Evolutionary conservation across 2,797 vertebrate species (phyloP), one percentile per base, ranked within the genome.

Genomic region (Dendrocincla fuliginosa): DNA sequence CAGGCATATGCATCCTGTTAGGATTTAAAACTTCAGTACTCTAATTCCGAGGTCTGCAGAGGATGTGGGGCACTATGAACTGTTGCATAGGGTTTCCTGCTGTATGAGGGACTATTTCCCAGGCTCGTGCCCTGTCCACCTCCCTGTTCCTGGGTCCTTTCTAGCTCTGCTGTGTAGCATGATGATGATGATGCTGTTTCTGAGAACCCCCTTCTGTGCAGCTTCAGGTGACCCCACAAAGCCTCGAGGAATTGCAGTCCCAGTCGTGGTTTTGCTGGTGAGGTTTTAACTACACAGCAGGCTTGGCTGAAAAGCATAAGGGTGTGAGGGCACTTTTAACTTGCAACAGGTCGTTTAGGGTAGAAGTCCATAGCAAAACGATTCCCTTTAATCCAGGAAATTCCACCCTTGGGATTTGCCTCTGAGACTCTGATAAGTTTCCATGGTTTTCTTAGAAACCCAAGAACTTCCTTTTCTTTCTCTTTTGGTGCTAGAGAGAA

Each of bases 401-500:
- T 82, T 90, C 80, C 82, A 53, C 85, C 80, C 71, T 91, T 79
- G 93, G 80, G 83, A 60, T 77, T 90, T 80, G 60, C 46, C 60
- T 93, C 77, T 87, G 71, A 88, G n/a, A 42, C 56, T 93, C n/a
- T 30, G 33, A 0, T 64, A 77, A 80, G 80, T 95, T 96, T 93
- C 91, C 88, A 69, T 42, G 44, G 70, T 92, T 96, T 90, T 90
- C 47, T 91, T 88, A 93, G 87, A 95, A 96, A 95, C 85, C 41
- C 16, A 88, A 90, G 89, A 96, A 91, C 83, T 91, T 96, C 70
- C 60, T 91, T 95, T 93, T 52, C 35, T 53, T 96, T 90, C 87
- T 81, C 37, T 88, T 91, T 87, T 82, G 91, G 87, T 96, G 91
- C 96, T 93, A 87, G 85, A 91, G 69, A 94, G 91, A 59, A 93